Evolutionary conservation across 2,113 vertebrate species (phyloP), one percentile per base, ranked within the genome.

Genomic region (Pomatorhinus ruficollis): DNA sequence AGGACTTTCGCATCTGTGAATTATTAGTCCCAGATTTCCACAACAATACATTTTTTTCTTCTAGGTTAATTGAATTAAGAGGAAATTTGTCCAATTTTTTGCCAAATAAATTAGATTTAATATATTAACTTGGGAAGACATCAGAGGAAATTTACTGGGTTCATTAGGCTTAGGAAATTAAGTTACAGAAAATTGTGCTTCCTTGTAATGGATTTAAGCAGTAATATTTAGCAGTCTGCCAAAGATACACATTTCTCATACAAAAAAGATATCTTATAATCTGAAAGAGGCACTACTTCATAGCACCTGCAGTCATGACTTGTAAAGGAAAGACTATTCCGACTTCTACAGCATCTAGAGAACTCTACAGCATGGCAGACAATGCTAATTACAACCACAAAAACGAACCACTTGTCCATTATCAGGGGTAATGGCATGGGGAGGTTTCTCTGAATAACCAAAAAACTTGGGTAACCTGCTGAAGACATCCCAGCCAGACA

Each of bases 91-190:
- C 85, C 83, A 75, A 47, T 95, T 97, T 97, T 97, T 93, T 97
- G 84, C 97, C 96, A 98, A 97, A 97, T 97, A 98, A 97, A 97
- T 97, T 98, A 97, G 95, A 98, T 97, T 98, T 98, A 98, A 97
- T 83, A 92, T 98, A 98, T 98, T 98, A 98, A 98, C 97, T 97
- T 97, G 90, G 89, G 89, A 98, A 98, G 96, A 96, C 96, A 98
- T 98, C 96, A 97, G 96, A 98, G 95, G 87, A 98, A 98, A 98
- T 98, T 98, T 98, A 98, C 95, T 97, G 97, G 97, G 97, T 98
- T 98, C 98, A 98, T 98, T 98, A 98, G 97, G 97, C 98, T 97
- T 97, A 97, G 95, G 96, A 97, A 98, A 98, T 98, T 98, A 98
- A 98, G 96, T 98, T 98, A 98, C 83, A 90, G 96, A 98, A 98